A percentile compares a stretch with the other conserved stretches of the same genome.
These are phyloP conservation scores for Phortica magna DNA, from an alignment of 2,888 invertebrate genomes.

Conservation along the genomic window DNA sequence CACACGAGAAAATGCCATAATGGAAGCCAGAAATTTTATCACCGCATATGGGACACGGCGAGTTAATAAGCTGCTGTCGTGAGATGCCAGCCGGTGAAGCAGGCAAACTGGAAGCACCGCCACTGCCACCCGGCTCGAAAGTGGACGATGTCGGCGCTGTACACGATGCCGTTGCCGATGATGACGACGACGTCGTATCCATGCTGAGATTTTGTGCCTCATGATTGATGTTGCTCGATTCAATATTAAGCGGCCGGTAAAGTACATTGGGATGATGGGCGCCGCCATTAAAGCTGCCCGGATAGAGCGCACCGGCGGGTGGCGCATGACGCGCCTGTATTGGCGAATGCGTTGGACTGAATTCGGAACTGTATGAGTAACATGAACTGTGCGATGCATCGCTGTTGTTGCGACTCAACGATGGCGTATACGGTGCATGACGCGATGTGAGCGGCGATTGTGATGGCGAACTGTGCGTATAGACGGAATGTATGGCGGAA, in stretches of 20 bases:
- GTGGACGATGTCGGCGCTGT: slow-evolving; percentile 39
- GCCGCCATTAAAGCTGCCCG: slow-evolving; percentile 66
- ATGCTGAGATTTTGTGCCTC: slow-evolving; percentile 71
- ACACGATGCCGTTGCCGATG: slow-evolving; percentile 36
- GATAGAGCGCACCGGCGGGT: slow-evolving; percentile 51
- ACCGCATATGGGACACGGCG: slow-evolving; percentile 96
- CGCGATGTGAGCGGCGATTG: slow-evolving; percentile 92
- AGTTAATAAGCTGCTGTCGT: slow-evolving; percentile 92
- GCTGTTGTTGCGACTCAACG: slow-evolving; percentile 92
- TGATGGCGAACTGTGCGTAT: slow-evolving; percentile 88
- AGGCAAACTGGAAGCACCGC: slow-evolving; percentile 65
- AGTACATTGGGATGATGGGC: slow-evolving; percentile 79
- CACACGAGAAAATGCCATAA: slow-evolving; percentile 98
- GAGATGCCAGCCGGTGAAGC: slow-evolving; percentile 86
- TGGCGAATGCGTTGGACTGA: slow-evolving; percentile 92
- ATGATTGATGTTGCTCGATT: slow-evolving; percentile 51
- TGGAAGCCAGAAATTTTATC: slow-evolving; percentile 98
- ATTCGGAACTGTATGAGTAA: slow-evolving; percentile 90
- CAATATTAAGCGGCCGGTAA: slow-evolving; percentile 78
- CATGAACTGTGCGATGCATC: slow-evolving; percentile 94
- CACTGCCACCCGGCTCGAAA: neutral
- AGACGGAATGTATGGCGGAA: slow-evolving; percentile 93
- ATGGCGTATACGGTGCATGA: slow-evolving; percentile 89
- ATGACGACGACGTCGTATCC: slow-evolving; percentile 53
- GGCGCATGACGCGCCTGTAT: slow-evolving; percentile 84